Evolutionary conservation across 2,797 vertebrate species (phyloP).

Genomic region (Channallabes apus): DNA sequence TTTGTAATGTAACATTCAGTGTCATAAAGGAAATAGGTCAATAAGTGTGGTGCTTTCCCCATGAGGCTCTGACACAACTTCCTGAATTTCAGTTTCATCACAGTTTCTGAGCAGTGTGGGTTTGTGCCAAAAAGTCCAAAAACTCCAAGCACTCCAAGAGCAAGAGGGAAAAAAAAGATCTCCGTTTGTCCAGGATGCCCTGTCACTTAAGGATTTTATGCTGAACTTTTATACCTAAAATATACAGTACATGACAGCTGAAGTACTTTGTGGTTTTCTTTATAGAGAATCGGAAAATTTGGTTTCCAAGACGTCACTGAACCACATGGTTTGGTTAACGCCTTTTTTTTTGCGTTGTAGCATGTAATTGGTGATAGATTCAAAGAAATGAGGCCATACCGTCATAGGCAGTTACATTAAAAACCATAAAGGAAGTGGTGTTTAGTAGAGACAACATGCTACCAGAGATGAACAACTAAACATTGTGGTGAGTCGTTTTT

Average conservation of each 20-base stretch:
- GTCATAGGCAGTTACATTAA: not conserved
- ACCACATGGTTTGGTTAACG: constrained; percentile 8
- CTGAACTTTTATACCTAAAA: not conserved
- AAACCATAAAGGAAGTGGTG: not conserved
- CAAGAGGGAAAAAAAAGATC: constrained; percentile 9
- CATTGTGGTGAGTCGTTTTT: constrained; percentile 28
- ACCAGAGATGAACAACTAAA: not conserved
- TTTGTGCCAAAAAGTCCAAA: not conserved
- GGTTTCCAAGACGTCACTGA: constrained; percentile 48
- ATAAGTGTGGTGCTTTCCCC: constrained; percentile 16
- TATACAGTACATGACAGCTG: not conserved
- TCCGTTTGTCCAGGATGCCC: not conserved
- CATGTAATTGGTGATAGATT: constrained; percentile 13
- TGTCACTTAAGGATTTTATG: too few relatives aligned
- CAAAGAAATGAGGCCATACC: constrained; percentile 11
- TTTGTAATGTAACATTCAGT: not conserved
- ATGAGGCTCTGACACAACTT: constrained; percentile 11
- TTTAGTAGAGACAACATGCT: constrained; percentile 1
- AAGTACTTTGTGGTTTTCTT: constrained; percentile 30
- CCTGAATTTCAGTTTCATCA: constrained; percentile 20
- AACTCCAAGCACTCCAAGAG: not conserved
- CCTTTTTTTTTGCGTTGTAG: constrained; percentile 4
- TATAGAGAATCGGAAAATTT: constrained; percentile 47
- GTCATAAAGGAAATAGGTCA: constrained; percentile 4
- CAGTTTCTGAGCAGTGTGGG: not conserved